Conservation (phyloP, 2,888 invertebrate genomes). For the Prenolepis imparis region DNA sequence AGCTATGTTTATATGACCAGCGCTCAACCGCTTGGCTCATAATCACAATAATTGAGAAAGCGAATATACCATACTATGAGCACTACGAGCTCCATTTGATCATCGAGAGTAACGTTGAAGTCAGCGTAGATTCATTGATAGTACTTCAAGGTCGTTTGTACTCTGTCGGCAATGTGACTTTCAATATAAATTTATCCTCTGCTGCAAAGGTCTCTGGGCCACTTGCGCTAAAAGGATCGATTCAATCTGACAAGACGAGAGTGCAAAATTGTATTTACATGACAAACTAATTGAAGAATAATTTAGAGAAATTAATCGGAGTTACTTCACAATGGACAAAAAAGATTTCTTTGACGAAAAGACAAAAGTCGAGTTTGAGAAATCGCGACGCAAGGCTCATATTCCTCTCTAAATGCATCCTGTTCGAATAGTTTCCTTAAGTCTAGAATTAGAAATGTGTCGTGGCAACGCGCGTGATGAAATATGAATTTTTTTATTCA, state of each 20-base stretch:
- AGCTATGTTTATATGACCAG: slow-evolving; percentile 76
- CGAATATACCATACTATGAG: slow-evolving; percentile 17
- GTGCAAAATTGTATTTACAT: slow-evolving; percentile 5
- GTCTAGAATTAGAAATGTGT: slow-evolving; percentile 62
- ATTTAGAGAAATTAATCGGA: background rate
- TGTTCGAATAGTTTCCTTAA: slow-evolving; percentile 78
- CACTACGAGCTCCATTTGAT: slow-evolving; percentile 1
- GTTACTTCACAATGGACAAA: background rate
- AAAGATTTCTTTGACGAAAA: background rate
- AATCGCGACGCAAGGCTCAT: background rate
- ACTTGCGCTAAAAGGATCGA: background rate
- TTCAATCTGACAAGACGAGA: slow-evolving; percentile 13
- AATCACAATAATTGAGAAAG: slow-evolving; percentile 37
- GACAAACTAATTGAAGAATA: background rate
- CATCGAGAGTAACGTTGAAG: slow-evolving; percentile 15
- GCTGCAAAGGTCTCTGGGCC: background rate
- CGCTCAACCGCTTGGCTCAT: slow-evolving; percentile 68
- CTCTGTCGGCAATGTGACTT: slow-evolving; percentile 31
- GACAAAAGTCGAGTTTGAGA: background rate
- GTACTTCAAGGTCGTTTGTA: slow-evolving; percentile 2
- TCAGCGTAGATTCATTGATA: background rate
- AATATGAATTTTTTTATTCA: slow-evolving; percentile 26
- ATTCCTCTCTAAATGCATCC: slow-evolving; percentile 84
- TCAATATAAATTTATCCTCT: slow-evolving; percentile 15
- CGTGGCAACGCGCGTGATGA: slow-evolving; percentile 36